These are phyloP conservation scores for Pyrgilauda ruficollis DNA, from an alignment of 2,113 vertebrate genomes.

Conservation along the genomic window DNA sequence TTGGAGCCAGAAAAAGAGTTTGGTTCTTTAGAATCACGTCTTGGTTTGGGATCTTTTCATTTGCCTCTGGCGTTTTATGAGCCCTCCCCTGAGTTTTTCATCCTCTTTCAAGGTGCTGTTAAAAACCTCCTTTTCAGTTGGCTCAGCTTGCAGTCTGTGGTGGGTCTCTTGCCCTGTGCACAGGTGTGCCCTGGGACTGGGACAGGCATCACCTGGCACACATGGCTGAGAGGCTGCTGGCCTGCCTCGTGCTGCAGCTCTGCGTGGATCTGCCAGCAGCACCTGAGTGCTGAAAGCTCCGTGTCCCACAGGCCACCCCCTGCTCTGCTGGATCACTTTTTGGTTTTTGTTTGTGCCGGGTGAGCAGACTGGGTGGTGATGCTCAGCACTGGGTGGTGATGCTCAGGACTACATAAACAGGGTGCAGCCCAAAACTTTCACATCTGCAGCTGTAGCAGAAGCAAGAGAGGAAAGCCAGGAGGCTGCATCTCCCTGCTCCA, in stretches of 20 bases:
- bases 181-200: background rate
- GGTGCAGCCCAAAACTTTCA: background rate
- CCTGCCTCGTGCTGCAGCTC: background rate
- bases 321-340: background rate
- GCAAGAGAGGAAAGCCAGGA: background rate
- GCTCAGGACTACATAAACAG: background rate
- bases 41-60: conserved; percentile 16
- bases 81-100: conserved; percentile 30
- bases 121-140: background rate
- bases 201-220: background rate
- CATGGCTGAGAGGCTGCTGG: background rate
- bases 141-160: background rate
- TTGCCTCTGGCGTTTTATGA: background rate
- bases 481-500: conserved; percentile 1
- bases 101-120: conserved; percentile 18
- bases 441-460: background rate
- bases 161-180: background rate
- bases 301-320: background rate
- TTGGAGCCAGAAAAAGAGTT: background rate
- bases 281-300: background rate
- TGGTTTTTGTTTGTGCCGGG: background rate
- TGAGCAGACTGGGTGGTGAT: background rate
- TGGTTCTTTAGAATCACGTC: background rate
- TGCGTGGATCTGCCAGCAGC: background rate
- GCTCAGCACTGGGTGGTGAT: background rate